Conservation (phyloP, 2,113 vertebrate genomes). For the Sphaerodactylus townsendi region DNA sequence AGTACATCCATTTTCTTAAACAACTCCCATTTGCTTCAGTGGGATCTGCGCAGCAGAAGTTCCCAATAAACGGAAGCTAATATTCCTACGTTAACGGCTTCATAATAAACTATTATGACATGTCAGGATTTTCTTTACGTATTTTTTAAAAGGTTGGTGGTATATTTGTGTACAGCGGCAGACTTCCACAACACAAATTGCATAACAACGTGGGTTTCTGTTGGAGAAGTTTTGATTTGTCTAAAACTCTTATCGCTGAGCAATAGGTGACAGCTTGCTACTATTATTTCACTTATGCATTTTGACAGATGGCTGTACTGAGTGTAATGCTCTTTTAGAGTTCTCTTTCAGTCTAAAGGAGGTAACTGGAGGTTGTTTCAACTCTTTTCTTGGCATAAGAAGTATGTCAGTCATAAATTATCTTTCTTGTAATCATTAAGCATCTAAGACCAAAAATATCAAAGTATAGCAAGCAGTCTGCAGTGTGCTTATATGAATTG, state of each 20-base stretch:
- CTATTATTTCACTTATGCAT: slow-evolving; percentile 86
- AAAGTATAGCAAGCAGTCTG: slow-evolving; percentile 74
- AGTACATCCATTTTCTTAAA: not conserved
- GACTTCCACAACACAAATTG: slow-evolving; percentile 32
- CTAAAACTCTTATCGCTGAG: slow-evolving; percentile 79
- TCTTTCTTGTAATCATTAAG: slow-evolving; percentile 82
- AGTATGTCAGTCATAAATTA: slow-evolving; percentile 87
- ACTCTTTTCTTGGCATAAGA: slow-evolving; percentile 85
- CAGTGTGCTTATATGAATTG: slow-evolving; percentile 64
- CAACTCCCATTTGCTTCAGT: not conserved
- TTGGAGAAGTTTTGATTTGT: slow-evolving; percentile 74
- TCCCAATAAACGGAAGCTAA: not conserved
- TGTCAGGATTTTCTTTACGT: slow-evolving; percentile 20
- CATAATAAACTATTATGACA: slow-evolving; percentile 53
- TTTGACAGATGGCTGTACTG: slow-evolving; percentile 88
- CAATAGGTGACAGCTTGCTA: slow-evolving; percentile 84
- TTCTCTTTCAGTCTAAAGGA: slow-evolving; percentile 86
- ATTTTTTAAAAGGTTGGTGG: slow-evolving; percentile 23
- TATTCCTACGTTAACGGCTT: slow-evolving; percentile 11
- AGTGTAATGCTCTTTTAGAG: slow-evolving; percentile 83
- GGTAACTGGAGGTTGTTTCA: slow-evolving; percentile 85
- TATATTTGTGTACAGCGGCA: not conserved
- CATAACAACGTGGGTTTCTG: slow-evolving; percentile 61
- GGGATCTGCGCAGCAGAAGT: not conserved
- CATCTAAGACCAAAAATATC: slow-evolving; percentile 75